phyloP scores from a whole-genome alignment of 2,888 invertebrate species.

The Eilema depressum region DNA sequence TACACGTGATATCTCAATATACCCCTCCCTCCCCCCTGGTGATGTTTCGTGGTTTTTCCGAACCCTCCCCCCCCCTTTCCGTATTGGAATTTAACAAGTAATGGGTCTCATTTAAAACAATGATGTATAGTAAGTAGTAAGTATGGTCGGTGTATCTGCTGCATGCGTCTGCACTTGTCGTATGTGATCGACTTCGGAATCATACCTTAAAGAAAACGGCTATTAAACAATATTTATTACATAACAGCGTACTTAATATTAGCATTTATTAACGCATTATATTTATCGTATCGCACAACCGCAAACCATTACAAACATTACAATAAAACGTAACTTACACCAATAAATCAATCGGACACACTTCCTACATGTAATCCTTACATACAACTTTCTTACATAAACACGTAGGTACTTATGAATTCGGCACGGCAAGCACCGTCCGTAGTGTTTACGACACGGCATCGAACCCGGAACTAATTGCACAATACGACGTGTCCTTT shows the following conservation, averaged over 20 bases:
- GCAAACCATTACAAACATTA: not conserved
- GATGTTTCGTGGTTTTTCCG: too few species aligned
- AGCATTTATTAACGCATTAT: not conserved
- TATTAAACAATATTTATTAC: not conserved
- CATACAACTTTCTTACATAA: conserved; percentile 21
- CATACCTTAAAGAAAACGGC: not conserved
- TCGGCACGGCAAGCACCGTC: conserved; percentile 11
- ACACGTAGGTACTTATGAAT: conserved; percentile 19
- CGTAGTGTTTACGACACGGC: conserved; percentile 16
- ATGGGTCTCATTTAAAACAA: too few species aligned
- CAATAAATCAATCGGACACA: conserved; percentile 15
- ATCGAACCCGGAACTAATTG: conserved; percentile 24
- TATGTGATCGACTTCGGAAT: too few species aligned
- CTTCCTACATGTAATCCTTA: conserved; percentile 23
- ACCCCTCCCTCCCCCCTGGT: too few species aligned
- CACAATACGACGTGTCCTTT: conserved; percentile 25
- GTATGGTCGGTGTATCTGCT: too few species aligned
- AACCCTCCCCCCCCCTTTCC: too few species aligned
- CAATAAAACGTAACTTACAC: conserved; percentile 7
- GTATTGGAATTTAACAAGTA: too few species aligned
- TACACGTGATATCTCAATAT: too few species aligned
- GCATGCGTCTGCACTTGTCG: too few species aligned
- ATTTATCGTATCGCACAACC: not conserved
- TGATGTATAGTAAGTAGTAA: too few species aligned
- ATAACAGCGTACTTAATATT: not conserved